Evolutionary conservation across 2,113 vertebrate genomes (phyloP), one percentile per base, ranked within the genome.

Genomic region (Epinephelus fuscoguttatus): DNA sequence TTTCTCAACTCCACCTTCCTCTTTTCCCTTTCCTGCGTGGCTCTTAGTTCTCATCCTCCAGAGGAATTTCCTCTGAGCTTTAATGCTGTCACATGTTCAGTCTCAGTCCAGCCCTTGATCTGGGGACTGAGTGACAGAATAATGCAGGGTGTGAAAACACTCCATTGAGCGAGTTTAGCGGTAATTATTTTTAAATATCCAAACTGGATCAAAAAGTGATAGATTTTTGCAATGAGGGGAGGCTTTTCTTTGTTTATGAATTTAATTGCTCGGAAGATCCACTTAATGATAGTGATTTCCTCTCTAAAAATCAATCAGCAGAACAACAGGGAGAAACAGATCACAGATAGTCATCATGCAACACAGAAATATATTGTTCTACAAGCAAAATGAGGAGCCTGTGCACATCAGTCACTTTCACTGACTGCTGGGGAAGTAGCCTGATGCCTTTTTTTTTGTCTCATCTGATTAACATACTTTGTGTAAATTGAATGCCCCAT

Each of bases 31-130:
- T 76, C 33, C 75, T 70, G 50, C 67, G 50, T 7, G 42, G 62
- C 78, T 84, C 64, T 75, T 73, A 83, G 62, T 79, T 92, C 86
- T 92, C 84, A 88, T 85, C 82, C 85, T 88, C 85, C 59, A 19
- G 71, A 91, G 91, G 90, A 93, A 94, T 94, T 92, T 94, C 85
- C 87, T 88, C 78, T 59, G 57, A 75, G 89, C 85, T 78, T 84
- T 90, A 88, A 89, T 89, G 71, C 88, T 27, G 86, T 94, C 93
- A 94, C 94, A 92, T 94, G 93, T 70, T 86, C n/a, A 67, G 57
- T 60, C 82, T 77, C 78, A 81, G 89, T 75, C 84, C 78, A 53
- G 81, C 53, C 55, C 90, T 75, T 86, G 82, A 90, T 88, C 90
- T 88, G 85, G 74, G 63, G 70, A 57, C 83, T 76, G 84, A 75